phyloP scores from a whole-genome alignment of 2,888 invertebrate species.

The Crematogaster levior region DNA sequence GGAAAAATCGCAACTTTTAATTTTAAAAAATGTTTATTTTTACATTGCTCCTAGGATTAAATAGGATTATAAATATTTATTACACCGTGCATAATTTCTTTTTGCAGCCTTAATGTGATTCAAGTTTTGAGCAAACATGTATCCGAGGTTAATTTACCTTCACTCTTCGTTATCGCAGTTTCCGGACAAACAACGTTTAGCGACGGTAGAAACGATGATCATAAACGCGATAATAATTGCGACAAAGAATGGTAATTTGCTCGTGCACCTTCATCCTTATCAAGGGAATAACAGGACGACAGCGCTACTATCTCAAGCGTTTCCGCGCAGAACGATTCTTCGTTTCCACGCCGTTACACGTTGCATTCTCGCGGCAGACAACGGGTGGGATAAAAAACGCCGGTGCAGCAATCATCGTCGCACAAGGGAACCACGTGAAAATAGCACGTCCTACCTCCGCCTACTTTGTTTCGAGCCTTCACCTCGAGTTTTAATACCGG shows the following conservation, averaged over 20 bases:
- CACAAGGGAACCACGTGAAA: slow-evolving; percentile 54
- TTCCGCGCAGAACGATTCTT: slow-evolving; percentile 61
- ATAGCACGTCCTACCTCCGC: slow-evolving; percentile 42
- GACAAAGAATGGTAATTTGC: slow-evolving; percentile 46
- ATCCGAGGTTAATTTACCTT: slow-evolving; percentile 5
- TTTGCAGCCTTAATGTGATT: not conserved
- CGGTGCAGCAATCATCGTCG: slow-evolving; percentile 64
- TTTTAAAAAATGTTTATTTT: not conserved
- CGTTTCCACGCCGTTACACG: slow-evolving; percentile 67
- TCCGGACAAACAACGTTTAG: slow-evolving; percentile 6
- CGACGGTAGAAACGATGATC: not conserved
- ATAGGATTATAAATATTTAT: not conserved
- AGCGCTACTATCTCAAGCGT: slow-evolving; percentile 40
- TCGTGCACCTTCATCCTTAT: slow-evolving; percentile 54
- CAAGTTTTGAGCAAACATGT: slow-evolving; percentile 5
- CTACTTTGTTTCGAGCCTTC: slow-evolving; percentile 62
- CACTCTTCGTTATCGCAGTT: slow-evolving; percentile 12
- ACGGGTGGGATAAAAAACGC: slow-evolving; percentile 55
- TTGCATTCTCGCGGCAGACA: slow-evolving; percentile 53
- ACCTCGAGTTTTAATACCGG: slow-evolving; percentile 34
- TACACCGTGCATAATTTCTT: not conserved
- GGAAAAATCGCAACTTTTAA: not conserved
- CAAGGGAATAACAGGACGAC: slow-evolving; percentile 43
- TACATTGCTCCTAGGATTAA: not conserved
- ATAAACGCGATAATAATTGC: slow-evolving; percentile 37